These are phyloP conservation scores for Acronicta leporina DNA, from an alignment of 2,888 invertebrate genomes.

Conservation along the genomic window DNA sequence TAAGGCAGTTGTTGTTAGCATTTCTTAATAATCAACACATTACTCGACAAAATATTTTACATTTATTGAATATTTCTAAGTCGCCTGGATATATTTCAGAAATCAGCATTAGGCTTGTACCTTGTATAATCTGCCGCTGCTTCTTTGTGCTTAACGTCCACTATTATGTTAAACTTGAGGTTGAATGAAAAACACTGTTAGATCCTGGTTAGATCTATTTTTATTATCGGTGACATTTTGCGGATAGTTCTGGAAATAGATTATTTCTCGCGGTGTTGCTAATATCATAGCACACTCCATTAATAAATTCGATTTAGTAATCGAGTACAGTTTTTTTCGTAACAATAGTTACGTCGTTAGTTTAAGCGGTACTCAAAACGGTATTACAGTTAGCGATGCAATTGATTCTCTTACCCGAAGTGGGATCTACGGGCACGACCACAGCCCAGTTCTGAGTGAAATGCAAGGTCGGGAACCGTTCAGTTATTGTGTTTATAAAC, in stretches of 20 bases:
- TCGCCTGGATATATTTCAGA: too few relatives aligned
- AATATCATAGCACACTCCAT: conserved; percentile 43
- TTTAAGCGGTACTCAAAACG: conserved; percentile 81
- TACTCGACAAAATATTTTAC: too few relatives aligned
- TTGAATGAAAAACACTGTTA: too few relatives aligned
- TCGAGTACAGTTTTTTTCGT: conserved; percentile 61
- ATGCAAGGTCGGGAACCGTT: conserved; percentile 80
- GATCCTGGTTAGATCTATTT: too few relatives aligned
- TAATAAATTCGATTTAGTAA: conserved; percentile 43
- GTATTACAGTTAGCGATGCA: conserved; percentile 78
- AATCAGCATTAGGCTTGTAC: background rate
- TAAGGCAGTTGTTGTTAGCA: conserved; percentile 30
- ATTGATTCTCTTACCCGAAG: conserved; percentile 73
- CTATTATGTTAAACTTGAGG: background rate
- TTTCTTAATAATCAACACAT: conserved; percentile 33
- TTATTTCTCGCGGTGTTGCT: conserved; percentile 3
- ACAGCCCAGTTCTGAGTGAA: conserved; percentile 81
- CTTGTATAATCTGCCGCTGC: background rate
- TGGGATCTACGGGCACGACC: conserved; percentile 79
- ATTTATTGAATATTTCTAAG: too few relatives aligned
- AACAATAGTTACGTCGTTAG: conserved; percentile 71
- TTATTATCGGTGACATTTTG: conserved; percentile 11
- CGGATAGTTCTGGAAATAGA: background rate
- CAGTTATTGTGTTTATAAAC: conserved; percentile 78
- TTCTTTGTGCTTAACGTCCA: background rate